Evolutionary conservation across 1,140 invertebrate species (phyloP), one percentile per base, ranked within the genome.

Genomic region (Philaenus spumarius): DNA sequence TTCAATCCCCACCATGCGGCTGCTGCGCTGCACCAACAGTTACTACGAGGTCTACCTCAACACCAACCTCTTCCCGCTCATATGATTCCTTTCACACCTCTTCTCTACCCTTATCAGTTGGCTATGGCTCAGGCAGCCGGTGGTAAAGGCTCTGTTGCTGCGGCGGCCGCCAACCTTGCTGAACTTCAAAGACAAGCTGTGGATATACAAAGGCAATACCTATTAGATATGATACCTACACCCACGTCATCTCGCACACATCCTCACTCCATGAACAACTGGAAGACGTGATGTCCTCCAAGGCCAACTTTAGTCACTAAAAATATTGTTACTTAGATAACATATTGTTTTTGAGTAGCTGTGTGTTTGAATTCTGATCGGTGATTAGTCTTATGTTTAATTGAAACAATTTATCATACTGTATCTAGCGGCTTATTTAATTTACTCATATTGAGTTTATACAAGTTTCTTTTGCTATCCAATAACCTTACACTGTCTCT

Each of bases 191-290:
- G 88, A 43, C 80, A 81, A 65, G 85, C 89, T 46, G 86, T 86
- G 14, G 93, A 97, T 69, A 75, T 96, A 42, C 95, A 98, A 74
- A 81, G 94, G 45, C 94, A 97, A 75, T 97, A 96, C 80, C 79
- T 98, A 61, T 80, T 97, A 23, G 94, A 98, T 72, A 95, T 97
- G 91, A 95, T 97, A 66, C 90, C 92, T 20, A 53, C 61, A 15
- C 53, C 50, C 40, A 55, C 17, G 9, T 23, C 60, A 1, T 50
- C 56, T n/a, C 39, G 54, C 20, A 20, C 55, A 30, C 55, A 50
- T 24, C 23, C 42, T 14, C 54, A 56, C 26, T n/a, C 55, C 22
- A 26, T 59, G 48, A 62, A 55, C 43, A 62, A 64, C 53, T 64
- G 63, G 63, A 64, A 64, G 40, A 55, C 60, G 47, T 64, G 63